A percentile compares a stretch with the other conserved stretches of the same genome.
phyloP scores from a whole-genome alignment of 2,113 vertebrate genomes.

The Microcebus murinus region DNA sequence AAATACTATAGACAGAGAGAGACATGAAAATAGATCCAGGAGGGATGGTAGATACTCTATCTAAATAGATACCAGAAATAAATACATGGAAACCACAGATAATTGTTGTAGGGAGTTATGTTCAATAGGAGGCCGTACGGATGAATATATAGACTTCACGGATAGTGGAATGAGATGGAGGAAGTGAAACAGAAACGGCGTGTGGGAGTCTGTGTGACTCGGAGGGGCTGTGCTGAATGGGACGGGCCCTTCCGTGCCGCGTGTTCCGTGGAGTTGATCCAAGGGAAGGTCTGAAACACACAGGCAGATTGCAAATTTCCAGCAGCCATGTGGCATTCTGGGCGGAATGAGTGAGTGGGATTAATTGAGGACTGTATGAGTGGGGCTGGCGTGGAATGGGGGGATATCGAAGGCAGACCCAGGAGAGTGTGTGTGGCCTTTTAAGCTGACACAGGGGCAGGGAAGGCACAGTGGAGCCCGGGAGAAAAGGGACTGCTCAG shows the following conservation, averaged over 20 bases:
- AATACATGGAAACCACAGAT: slow-evolving; percentile 63
- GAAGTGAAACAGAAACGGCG: not conserved
- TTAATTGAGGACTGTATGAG: not conserved
- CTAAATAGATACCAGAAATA: slow-evolving; percentile 64
- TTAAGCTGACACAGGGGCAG: not conserved
- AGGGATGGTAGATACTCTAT: slow-evolving; percentile 47
- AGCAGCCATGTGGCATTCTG: fast-evolving
- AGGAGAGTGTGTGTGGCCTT: fast-evolving
- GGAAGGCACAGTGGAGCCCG: not conserved
- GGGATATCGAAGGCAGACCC: not conserved
- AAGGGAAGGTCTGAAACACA: not conserved
- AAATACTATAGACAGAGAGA: slow-evolving; percentile 67
- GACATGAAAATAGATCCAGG: slow-evolving; percentile 55
- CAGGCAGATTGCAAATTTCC: not conserved
- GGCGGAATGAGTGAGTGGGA: not conserved
- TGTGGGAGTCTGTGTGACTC: not conserved
- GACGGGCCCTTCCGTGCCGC: not conserved
- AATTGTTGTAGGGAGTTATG: slow-evolving; percentile 2
- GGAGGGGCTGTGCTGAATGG: not conserved
- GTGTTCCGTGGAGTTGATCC: not conserved
- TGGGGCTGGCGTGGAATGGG: not conserved
- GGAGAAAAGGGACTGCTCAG: not conserved
- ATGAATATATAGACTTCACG: not conserved
- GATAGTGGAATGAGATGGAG: not conserved
- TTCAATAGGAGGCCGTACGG: slow-evolving; percentile 14